Percentiles rank a stretch among this genome's conserved stretches.
Evolutionary conservation across 2,113 vertebrate genomes (phyloP).

Genomic region (Gila orcuttii): DNA sequence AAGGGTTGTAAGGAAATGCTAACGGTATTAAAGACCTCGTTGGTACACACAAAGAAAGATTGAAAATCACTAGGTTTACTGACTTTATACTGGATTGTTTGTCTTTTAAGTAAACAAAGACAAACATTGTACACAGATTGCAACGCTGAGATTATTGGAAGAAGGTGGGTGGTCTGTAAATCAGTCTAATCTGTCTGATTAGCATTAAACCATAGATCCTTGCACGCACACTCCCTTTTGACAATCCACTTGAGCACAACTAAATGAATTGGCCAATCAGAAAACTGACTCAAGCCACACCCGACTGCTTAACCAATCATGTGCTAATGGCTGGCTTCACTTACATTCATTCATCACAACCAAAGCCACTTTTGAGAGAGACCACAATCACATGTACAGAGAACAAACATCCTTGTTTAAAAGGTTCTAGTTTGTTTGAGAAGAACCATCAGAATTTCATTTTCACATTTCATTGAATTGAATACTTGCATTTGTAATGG

Average conservation of each 20-base stretch:
- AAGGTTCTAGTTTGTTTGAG: neutral
- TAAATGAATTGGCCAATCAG: neutral
- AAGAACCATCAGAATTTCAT: too few species aligned
- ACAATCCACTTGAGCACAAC: neutral
- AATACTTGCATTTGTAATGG: too few species aligned
- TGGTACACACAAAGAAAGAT: neutral
- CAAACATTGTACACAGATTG: neutral
- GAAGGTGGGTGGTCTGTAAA: slow-evolving; percentile 4
- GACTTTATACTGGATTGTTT: neutral
- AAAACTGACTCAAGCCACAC: neutral
- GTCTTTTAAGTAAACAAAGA: neutral
- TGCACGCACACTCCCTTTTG: neutral
- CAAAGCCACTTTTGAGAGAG: neutral
- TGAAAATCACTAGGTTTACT: neutral
- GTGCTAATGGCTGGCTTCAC: neutral
- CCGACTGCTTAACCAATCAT: neutral
- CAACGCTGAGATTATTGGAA: slow-evolving; percentile 19
- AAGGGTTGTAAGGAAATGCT: neutral
- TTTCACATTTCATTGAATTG: too few species aligned
- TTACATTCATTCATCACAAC: slow-evolving; percentile 7
- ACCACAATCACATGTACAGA: neutral
- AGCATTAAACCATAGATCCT: slow-evolving; percentile 19
- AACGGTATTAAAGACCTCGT: neutral
- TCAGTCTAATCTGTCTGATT: slow-evolving; percentile 26
- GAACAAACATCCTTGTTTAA: neutral